phyloP scores from a whole-genome alignment of 2,113 vertebrate genomes.

The Oxygymnocypris stewartii region DNA sequence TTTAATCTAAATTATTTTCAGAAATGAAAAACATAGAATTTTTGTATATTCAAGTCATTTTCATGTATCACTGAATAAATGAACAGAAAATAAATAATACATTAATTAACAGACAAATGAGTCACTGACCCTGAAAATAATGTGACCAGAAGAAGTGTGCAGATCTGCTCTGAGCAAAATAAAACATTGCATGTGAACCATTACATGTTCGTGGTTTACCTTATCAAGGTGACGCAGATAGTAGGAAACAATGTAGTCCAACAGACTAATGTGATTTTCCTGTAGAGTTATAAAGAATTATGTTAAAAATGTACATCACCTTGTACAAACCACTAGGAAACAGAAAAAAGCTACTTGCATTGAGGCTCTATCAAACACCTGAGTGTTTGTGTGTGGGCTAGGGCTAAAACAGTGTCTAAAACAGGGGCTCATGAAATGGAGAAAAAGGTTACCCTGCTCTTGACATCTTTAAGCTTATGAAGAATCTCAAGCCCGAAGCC shows the following conservation, averaged over 20 bases:
- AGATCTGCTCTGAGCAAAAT: not conserved
- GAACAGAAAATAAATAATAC: not conserved
- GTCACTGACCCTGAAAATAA: not conserved
- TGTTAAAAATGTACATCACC: not conserved
- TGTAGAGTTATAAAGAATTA: constrained; percentile 58
- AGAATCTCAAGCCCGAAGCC: constrained; percentile 96
- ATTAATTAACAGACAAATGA: not conserved
- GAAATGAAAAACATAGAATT: not conserved
- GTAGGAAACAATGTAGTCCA: constrained; percentile 92
- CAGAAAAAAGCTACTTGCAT: not conserved
- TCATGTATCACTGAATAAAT: not conserved
- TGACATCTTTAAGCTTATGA: constrained; percentile 95
- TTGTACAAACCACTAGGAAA: too few relatives aligned
- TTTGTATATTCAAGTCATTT: not conserved
- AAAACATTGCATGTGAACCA: not conserved
- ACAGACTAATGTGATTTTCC: constrained; percentile 88
- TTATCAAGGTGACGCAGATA: constrained; percentile 89
- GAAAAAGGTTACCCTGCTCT: constrained; percentile 83
- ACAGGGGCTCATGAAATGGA: not conserved
- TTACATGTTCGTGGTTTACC: constrained; percentile 70
- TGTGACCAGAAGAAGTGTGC: not conserved
- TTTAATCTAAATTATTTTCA: not conserved
- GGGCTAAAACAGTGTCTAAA: too few relatives aligned
- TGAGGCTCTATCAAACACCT: not conserved
- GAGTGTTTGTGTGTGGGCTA: not conserved